These are phyloP conservation scores for Polylopha cassiicola DNA, from an alignment of 2,888 invertebrate species.

Conservation along the genomic window DNA sequence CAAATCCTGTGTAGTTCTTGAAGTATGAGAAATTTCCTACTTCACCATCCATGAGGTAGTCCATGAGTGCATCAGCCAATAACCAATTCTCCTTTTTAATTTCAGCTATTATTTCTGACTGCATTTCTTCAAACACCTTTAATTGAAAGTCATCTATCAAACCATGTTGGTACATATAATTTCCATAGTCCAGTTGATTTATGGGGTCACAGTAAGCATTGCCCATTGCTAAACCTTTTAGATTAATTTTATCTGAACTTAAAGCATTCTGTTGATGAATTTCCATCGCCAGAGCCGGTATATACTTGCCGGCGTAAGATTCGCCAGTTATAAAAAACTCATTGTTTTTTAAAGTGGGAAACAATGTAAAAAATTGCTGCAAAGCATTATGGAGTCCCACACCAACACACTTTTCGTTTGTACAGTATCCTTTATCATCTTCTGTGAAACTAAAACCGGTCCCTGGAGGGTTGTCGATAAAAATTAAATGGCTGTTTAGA, in stretches of 20 bases:
- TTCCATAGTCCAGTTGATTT: slow-evolving; percentile 69
- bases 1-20: slow-evolving; percentile 82
- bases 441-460: slow-evolving; percentile 81
- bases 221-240: slow-evolving; percentile 74
- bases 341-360: slow-evolving; percentile 69
- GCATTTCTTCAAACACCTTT: slow-evolving; percentile 75
- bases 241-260: slow-evolving; percentile 54
- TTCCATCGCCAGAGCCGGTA: slow-evolving; percentile 68
- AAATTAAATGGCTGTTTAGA: slow-evolving; percentile 75
- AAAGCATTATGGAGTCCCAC: slow-evolving; percentile 70
- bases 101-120: slow-evolving; percentile 71
- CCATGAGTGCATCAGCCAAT: slow-evolving; percentile 83
- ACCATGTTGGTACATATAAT: slow-evolving; percentile 71
- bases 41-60: slow-evolving; percentile 77
- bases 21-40: slow-evolving; percentile 66
- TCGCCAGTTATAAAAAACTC: slow-evolving; percentile 80
- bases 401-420: slow-evolving; percentile 74
- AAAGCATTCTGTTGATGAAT: slow-evolving; percentile 67
- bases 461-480: slow-evolving; percentile 82
- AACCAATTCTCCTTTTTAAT: slow-evolving; percentile 80
- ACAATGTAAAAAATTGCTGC: slow-evolving; percentile 78
- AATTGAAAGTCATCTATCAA: slow-evolving; percentile 76
- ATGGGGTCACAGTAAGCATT: slow-evolving; percentile 73
- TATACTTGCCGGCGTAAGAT: slow-evolving; percentile 78
- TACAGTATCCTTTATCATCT: slow-evolving; percentile 70